These are phyloP conservation scores for Ecliptopera silaceata DNA, from an alignment of 2,888 invertebrate species.

Conservation along the genomic window DNA sequence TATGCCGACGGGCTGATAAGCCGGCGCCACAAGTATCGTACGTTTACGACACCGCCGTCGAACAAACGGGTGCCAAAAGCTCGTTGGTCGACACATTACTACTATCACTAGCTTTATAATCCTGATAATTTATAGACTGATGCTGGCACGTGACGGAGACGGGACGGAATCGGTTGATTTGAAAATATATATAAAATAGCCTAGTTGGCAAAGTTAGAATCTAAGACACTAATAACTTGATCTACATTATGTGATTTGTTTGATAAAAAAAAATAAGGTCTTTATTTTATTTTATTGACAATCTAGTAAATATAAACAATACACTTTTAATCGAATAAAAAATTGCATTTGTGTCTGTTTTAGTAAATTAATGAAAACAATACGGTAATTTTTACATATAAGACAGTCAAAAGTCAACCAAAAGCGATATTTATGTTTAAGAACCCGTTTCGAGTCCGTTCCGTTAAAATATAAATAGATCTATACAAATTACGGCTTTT, in stretches of 20 bases:
- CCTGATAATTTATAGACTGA: constrained; percentile 53
- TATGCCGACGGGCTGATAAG: constrained; percentile 48
- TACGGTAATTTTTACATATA: too few species aligned
- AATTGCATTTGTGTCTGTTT: too few species aligned
- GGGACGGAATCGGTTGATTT: neutral
- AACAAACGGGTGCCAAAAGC: constrained; percentile 79
- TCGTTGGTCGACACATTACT: constrained; percentile 73
- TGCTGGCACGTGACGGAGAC: constrained; percentile 4
- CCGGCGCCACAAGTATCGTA: constrained; percentile 66
- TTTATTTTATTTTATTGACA: too few species aligned
- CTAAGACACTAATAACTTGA: too few species aligned
- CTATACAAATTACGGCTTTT: constrained; percentile 20
- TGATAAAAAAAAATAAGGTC: too few species aligned
- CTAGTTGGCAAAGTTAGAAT: too few species aligned
- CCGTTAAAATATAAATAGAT: constrained; percentile 35
- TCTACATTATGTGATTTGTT: too few species aligned
- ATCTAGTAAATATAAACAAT: too few species aligned
- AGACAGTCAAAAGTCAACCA: too few species aligned
- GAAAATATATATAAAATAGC: too few species aligned
- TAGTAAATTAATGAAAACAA: too few species aligned
- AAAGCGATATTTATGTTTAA: neutral
- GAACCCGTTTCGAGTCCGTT: neutral
- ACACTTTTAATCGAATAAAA: too few species aligned
- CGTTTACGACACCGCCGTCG: constrained; percentile 49
- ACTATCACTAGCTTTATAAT: constrained; percentile 71